Base-by-base conservation (phyloP, 2,113 vertebrate species). In the Corythoichthys intestinalis region DNA sequence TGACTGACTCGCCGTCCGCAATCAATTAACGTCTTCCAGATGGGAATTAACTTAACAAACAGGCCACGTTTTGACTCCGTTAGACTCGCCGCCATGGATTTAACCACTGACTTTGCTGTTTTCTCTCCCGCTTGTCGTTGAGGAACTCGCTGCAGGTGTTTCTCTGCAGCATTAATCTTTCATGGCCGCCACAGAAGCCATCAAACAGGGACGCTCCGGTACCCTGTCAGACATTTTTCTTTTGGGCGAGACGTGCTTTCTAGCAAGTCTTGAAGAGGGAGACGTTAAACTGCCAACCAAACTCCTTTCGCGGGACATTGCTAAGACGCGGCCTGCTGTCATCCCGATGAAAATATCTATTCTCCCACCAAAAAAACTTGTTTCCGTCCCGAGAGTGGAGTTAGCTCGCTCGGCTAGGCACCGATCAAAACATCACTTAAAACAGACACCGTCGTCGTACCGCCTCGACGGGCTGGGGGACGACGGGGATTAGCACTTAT, bases 91-190 rank as follows among this genome's bases (percentile, higher is more conserved):
- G 10, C 20, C 20, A 10, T 20, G 48, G 17, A 28, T 53, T n/a
- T 20, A 34, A 12, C 20, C 28, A 4, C 8, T 2, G 11, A 56
- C 53, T 54, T 54, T 4, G 83, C 79, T 82, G 83, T 79, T 87
- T 70, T 46, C 81, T 80, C 78, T 83, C 83, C 83, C 86, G 82
- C 83, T 37, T 82, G 87, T 85, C 88, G 80, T 86, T 89, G 89
- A 89, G 83, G 86, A 89, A 89, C 81, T 77, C 34, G 85, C 89
- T 89, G 85, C 88, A 90, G 88, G 88, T 90, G 86, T 82, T 86
- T 86, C 82, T 83, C 34, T 1, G 75, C 75, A 35, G 68, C 82
- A 89, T 90, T 85, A 87, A 87, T 86, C 83, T 90, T 90, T 87
- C 83, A 89, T 89, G 83, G 69, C 75, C 79, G 86, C 82, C 74